These are phyloP conservation scores for Eptatretus burgeri DNA, from an alignment of 2,113 vertebrate genomes.

Conservation along the genomic window DNA sequence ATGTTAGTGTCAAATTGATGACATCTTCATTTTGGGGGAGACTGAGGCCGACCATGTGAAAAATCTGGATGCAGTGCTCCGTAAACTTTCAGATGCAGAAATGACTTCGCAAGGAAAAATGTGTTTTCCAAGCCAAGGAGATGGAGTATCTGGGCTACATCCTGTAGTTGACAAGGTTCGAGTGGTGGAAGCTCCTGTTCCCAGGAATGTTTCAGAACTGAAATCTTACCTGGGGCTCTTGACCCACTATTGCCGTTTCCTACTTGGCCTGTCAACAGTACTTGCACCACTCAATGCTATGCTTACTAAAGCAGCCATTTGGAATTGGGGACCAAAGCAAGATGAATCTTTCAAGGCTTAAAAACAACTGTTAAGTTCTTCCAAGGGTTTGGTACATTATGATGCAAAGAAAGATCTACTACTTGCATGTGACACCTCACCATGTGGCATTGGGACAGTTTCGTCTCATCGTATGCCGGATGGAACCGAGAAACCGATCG, in stretches of 20 bases:
- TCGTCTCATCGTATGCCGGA: too few relatives aligned
- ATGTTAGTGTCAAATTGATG: background rate
- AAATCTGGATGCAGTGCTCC: conserved; percentile 2
- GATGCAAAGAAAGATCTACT: background rate
- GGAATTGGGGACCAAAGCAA: background rate
- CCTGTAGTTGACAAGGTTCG: background rate
- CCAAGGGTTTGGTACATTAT: background rate
- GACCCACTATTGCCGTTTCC: background rate
- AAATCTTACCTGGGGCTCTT: background rate
- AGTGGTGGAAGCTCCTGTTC: background rate
- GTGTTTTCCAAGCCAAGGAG: background rate
- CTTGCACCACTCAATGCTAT: background rate
- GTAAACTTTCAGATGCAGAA: background rate
- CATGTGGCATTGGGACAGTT: too few relatives aligned
- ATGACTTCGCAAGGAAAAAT: background rate
- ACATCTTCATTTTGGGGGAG: background rate
- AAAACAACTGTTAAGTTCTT: background rate
- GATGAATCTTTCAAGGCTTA: background rate
- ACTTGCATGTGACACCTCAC: too few relatives aligned
- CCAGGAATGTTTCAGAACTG: background rate
- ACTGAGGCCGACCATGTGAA: background rate
- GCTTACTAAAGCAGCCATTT: background rate
- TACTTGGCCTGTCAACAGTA: background rate
- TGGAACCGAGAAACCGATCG: too few relatives aligned
- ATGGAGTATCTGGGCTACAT: background rate